Evolutionary conservation across 1,140 invertebrate species (phyloP), one percentile per base, ranked within the genome.

Genomic region (Sminthurinus signatus): DNA sequence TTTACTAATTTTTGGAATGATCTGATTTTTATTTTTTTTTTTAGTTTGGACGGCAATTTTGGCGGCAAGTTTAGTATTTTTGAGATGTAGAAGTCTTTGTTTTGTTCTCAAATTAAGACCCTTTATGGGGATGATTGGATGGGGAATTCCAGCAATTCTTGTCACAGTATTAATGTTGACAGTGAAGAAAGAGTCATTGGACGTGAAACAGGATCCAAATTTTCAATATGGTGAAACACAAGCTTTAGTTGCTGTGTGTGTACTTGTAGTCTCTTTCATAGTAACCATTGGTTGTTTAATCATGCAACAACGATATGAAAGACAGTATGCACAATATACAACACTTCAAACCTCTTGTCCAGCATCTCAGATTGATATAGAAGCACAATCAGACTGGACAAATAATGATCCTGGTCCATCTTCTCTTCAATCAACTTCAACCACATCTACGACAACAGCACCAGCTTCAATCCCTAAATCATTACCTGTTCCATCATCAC

Each of bases 41-140:
- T n/a, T n/a, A n/a, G n/a, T 93, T 29, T 94, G 89, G 87, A 90
- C 91, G 0, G 84, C 85, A 17, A 82, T 89, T 59, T 79, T 95
- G 52, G 88, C 91, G 19, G 78, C 89, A 23, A 84, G 85, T 4
- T 74, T 96, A 17, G 82, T 93, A 44, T 85, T 94, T 73, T 77
- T 95, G 28, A 86, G 91, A 75, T 87, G 85, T 60, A 82, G 88
- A 48, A 89, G 89, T 67, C 79, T 89, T 1, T 88, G 87, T 74
- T 91, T 87, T 76, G 85, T 92, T 27, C 75, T 89, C 14, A 84
- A 85, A 66, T 69, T 91, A 0, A 84, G 85, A 74, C 85, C 85
- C 27, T 81, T 83, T 73, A 80, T 93, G 69, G 80, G 84, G 19
- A 76, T 85, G 8, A 77, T 88, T 66, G 88, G 88, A 68, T 92